These are phyloP conservation scores for Parotocinclus haroldoi DNA, from an alignment of 2,797 vertebrate genomes.

Conservation along the genomic window DNA sequence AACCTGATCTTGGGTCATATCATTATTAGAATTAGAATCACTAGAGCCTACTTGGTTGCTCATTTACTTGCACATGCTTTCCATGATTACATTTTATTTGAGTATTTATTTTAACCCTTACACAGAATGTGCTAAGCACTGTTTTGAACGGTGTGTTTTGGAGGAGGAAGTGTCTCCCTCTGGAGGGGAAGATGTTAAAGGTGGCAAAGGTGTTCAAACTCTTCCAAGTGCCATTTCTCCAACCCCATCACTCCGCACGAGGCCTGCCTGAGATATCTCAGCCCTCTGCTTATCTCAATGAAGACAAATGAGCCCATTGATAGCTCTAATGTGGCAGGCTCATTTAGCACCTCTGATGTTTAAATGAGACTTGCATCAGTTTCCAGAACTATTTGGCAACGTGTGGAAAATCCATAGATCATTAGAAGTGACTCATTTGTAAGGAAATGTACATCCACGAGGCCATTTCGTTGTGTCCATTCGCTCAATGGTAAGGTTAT, in stretches of 20 bases:
- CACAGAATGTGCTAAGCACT: too few species aligned
- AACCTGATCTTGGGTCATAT: too few species aligned
- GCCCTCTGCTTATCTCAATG: slow-evolving; percentile 57
- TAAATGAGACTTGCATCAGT: slow-evolving; percentile 66
- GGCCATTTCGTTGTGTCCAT: slow-evolving; percentile 43
- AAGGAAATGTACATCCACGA: background rate
- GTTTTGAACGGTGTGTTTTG: slow-evolving; percentile 1
- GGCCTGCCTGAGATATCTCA: slow-evolving; percentile 44
- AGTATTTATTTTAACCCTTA: too few species aligned
- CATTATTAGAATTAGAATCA: too few species aligned
- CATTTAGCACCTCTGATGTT: slow-evolving; percentile 62
- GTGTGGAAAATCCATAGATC: slow-evolving; percentile 67
- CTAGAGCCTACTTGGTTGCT: too few species aligned
- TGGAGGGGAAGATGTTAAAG: slow-evolving; percentile 41
- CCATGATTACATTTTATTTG: too few species aligned
- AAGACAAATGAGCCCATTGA: slow-evolving; percentile 58
- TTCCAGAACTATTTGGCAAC: slow-evolving; percentile 68
- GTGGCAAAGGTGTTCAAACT: too few species aligned
- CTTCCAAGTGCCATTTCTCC: slow-evolving; percentile 5
- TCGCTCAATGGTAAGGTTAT: slow-evolving; percentile 62
- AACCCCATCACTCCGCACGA: slow-evolving; percentile 36
- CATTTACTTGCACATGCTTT: too few species aligned
- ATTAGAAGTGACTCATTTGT: slow-evolving; percentile 57
- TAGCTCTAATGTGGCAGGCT: slow-evolving; percentile 64
- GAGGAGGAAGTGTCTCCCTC: slow-evolving; percentile 44